Evolutionary conservation across 2,888 invertebrate genomes (phyloP).

Genomic region (Arctia plantaginis): DNA sequence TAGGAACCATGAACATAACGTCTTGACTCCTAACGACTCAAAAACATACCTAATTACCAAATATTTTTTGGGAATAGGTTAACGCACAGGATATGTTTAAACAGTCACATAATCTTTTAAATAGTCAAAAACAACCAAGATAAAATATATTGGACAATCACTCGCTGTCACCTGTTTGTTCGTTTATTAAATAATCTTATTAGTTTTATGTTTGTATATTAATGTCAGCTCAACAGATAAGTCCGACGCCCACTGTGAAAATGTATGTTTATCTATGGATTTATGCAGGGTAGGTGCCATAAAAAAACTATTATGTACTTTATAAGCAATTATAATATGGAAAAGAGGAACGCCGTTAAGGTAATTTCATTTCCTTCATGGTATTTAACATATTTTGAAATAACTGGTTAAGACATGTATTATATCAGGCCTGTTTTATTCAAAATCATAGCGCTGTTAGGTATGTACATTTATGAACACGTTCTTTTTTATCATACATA

Average conservation of each 20-base stretch:
- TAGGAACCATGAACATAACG: neutral
- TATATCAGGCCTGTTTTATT: neutral
- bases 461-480: neutral
- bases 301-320: conserved; percentile 31
- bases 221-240: conserved; percentile 19
- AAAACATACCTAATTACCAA: neutral
- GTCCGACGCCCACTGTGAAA: conserved; percentile 40
- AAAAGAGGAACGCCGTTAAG: conserved; percentile 30
- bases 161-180: conserved; percentile 4
- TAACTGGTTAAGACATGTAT: conserved; percentile 6
- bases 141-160: conserved; percentile 2
- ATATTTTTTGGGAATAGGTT: neutral
- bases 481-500: neutral
- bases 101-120: conserved; percentile 2
- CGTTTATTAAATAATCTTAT: conserved; percentile 9
- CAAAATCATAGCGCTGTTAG: neutral
- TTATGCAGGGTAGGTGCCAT: conserved; percentile 16
- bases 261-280: conserved; percentile 30
- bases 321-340: conserved; percentile 41
- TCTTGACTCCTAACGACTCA: neutral
- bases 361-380: conserved; percentile 21
- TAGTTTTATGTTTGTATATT: conserved; percentile 21
- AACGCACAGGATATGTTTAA: neutral
- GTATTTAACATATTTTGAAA: conserved; percentile 15
- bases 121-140: neutral